A percentile compares a stretch with the other conserved stretches of the same genome.
Conservation (phyloP, 2,888 invertebrate species). For the Hartigia nigra region DNA sequence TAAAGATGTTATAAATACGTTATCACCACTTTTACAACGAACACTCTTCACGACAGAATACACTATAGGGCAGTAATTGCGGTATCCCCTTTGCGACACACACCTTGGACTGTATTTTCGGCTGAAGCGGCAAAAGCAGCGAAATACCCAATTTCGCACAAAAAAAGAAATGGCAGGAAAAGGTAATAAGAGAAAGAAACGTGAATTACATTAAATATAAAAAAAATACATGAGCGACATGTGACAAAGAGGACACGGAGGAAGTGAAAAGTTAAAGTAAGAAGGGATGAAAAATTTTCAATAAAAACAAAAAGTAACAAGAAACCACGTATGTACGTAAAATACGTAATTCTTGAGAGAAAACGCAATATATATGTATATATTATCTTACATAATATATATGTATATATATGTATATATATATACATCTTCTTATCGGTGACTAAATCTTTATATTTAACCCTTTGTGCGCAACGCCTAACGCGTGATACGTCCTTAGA, state of each 20-base stretch:
- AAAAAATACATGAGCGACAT: neutral
- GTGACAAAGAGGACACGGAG: neutral
- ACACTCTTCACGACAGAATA: constrained; percentile 31
- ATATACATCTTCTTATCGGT: constrained; percentile 15
- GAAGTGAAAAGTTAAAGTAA: neutral
- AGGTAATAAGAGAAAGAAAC: neutral
- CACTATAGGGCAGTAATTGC: neutral
- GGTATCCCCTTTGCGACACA: constrained; percentile 1
- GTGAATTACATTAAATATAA: neutral
- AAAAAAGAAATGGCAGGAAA: neutral
- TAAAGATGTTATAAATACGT: neutral
- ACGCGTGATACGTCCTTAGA: neutral
- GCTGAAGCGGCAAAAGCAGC: constrained; percentile 19
- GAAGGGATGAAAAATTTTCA: neutral
- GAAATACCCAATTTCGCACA: neutral
- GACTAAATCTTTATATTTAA: constrained; percentile 33
- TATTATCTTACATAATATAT: neutral
- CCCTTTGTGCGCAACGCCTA: constrained; percentile 20
- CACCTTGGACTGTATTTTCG: constrained; percentile 32
- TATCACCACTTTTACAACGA: constrained; percentile 46
- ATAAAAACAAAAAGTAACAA: neutral
- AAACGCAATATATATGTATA: neutral
- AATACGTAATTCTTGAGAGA: neutral
- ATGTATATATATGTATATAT: too few relatives aligned
- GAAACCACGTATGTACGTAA: neutral